Evolutionary conservation across 2,113 vertebrate genomes (phyloP).

Genomic region (Brachyhypopomus gauderio): DNA sequence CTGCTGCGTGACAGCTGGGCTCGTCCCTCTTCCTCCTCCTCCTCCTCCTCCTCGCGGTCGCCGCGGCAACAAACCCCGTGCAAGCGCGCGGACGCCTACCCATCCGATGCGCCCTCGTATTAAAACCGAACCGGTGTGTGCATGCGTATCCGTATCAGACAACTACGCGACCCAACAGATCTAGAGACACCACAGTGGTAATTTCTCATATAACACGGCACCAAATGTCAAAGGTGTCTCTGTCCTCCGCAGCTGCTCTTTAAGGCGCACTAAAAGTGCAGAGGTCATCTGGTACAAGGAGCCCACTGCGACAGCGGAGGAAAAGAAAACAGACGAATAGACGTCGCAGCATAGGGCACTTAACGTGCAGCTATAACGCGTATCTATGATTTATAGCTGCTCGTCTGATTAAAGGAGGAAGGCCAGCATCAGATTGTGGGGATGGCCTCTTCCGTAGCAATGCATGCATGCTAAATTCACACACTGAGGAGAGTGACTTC

Average conservation of each 20-base stretch:
- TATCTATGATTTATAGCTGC: no score
- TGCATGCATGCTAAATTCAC: background rate
- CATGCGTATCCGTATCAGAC: background rate
- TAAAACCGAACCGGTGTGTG: background rate
- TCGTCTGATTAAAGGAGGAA: no score
- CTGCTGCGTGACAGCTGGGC: slow-evolving; percentile 58
- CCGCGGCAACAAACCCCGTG: slow-evolving; percentile 21
- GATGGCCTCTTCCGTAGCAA: background rate
- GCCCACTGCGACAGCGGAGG: background rate
- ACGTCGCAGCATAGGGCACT: no score
- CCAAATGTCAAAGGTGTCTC: slow-evolving; percentile 71
- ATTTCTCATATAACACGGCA: background rate
- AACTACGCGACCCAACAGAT: no score
- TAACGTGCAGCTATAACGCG: no score
- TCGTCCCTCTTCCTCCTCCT: slow-evolving; percentile 47
- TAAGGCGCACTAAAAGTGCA: slow-evolving; percentile 58
- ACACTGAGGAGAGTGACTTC: background rate
- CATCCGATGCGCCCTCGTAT: no score
- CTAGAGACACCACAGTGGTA: background rate
- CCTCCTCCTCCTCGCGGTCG: background rate
- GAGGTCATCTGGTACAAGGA: slow-evolving; percentile 47
- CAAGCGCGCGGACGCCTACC: background rate
- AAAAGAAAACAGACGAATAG: no score
- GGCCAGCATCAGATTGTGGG: background rate
- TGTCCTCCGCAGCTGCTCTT: background rate